Percentiles rank a stretch among this genome's conserved stretches.
These are phyloP conservation scores for Halocaridina rubra DNA, from an alignment of 2,888 invertebrate genomes.

Conservation along the genomic window DNA sequence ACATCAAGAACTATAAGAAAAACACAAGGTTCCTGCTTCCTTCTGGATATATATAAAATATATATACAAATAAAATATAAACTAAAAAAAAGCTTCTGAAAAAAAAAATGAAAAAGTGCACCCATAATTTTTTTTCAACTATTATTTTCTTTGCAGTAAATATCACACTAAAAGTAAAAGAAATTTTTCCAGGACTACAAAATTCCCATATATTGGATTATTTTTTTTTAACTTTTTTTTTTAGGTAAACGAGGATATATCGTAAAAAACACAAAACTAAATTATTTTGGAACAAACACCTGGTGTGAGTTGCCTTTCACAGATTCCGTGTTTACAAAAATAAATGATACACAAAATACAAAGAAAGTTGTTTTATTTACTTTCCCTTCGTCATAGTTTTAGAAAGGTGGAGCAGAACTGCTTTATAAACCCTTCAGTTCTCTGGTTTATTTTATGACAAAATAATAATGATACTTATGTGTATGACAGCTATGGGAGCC, in stretches of 20 bases:
- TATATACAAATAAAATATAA: conserved; percentile 29
- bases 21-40: conserved; percentile 47
- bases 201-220: no score
- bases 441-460: no score
- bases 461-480: no score
- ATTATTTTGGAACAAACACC: background rate
- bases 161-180: background rate
- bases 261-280: conserved; percentile 14
- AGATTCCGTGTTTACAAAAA: conserved; percentile 58
- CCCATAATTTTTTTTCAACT: background rate
- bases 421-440: no score
- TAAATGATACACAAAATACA: conserved; percentile 44
- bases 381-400: background rate
- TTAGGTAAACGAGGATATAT: background rate
- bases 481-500: background rate
- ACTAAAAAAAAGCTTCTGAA: background rate
- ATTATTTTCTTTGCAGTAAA: background rate
- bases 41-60: conserved; percentile 41
- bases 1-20: no score
- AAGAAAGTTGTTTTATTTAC: background rate
- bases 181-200: background rate
- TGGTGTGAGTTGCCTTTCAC: conserved; percentile 40
- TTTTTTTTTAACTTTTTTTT: no score
- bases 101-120: background rate
- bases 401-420: no score